A percentile compares a stretch with the other conserved stretches of the same genome.
Evolutionary conservation across 2,888 invertebrate species (phyloP).

Genomic region (Pristionchus maxplancki): DNA sequence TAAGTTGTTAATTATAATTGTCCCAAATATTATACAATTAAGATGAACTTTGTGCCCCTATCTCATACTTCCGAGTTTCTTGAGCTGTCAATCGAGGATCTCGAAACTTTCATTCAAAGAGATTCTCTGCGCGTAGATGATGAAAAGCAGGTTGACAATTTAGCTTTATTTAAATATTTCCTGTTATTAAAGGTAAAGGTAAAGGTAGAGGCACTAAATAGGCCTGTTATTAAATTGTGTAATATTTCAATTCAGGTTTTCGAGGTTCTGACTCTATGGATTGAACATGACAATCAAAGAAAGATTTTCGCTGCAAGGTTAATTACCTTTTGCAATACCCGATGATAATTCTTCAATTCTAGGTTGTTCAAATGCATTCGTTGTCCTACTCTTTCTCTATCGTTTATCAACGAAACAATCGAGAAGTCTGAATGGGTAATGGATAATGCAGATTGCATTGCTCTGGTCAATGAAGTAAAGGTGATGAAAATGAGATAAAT

Average conservation of each 20-base stretch:
- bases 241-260: background rate
- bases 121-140: conserved; percentile 87
- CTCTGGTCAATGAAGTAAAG: conserved; percentile 58
- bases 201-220: too few relatives aligned
- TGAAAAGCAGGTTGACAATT: conserved; percentile 86
- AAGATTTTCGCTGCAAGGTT: background rate
- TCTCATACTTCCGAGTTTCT: conserved; percentile 87
- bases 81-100: conserved; percentile 71
- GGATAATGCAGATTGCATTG: conserved; percentile 82
- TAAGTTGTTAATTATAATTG: background rate
- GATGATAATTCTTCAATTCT: background rate
- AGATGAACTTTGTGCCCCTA: conserved; percentile 87
- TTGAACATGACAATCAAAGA: background rate
- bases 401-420: conserved; percentile 85
- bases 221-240: too few relatives aligned
- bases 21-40: conserved; percentile 79
- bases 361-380: conserved; percentile 85
- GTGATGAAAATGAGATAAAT: background rate
- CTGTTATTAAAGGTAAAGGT: too few relatives aligned
- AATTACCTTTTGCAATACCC: background rate
- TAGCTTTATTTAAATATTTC: too few relatives aligned
- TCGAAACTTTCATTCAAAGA: conserved; percentile 82
- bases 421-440: conserved; percentile 80
- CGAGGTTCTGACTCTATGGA: background rate
- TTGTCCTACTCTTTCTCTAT: conserved; percentile 87